Base-by-base conservation (phyloP, 2,113 vertebrate species). In the Phalacrocorax pelagicus region DNA sequence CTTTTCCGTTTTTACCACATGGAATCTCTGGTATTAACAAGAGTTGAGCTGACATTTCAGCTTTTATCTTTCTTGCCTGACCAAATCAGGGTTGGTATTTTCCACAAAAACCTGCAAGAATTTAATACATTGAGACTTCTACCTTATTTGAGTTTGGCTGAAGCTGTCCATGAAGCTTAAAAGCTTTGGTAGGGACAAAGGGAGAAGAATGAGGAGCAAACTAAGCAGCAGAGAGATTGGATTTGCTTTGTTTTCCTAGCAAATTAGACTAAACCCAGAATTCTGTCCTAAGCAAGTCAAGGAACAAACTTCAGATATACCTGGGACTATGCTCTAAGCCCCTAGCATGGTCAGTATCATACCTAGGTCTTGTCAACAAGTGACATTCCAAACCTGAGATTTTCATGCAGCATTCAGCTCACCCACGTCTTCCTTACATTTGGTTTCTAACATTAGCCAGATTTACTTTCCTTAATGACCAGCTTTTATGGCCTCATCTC, bases 391-490 rank as follows among this genome's bases (percentile, higher is more conserved):
- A 90, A 81, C 36, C 36, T 49, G 36, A 73, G 27, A 16, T 83
- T 75, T 92, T 57, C 34, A 65, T 29, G 57, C n/a, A 23, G 34
- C 42, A 2, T 77, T 94, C 49, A 40, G 69, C 74, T 95, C 79
- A 29, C 87, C 34, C 78, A 88, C 26, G 12, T 51, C 71, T 94
- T 81, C 70, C 63, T 66, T 54, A 27, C 49, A 32, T 83, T 75
- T 92, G 71, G 67, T 90, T 86, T 82, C 85, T 94, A 90, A 95
- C 90, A 67, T 93, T 78, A 91, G 71, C 94, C 96, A 98, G 98
- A 97, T 97, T 97, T 94, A 94, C 54, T 96, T 96, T 88, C 87
- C 88, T 85, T 97, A 97, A 87, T 94, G 77, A 77, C 52, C 21
- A 49, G 75, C 30, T 94, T 97, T 97, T 97, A 97, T 62, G 80